Conservation (phyloP, 2,113 vertebrate genomes). For the Stegastes partitus region DNA sequence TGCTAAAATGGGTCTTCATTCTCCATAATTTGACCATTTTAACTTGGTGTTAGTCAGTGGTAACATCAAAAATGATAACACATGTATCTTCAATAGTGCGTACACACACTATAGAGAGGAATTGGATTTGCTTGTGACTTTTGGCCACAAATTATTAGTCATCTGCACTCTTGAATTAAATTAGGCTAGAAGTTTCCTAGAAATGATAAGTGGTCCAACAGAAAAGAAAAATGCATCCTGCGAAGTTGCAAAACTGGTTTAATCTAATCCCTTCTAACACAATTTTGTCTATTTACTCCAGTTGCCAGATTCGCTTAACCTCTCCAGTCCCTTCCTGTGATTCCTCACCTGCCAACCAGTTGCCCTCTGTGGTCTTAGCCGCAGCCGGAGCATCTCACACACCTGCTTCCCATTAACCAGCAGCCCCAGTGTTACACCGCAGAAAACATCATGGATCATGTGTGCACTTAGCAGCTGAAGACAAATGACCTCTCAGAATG, state of each 20-base stretch:
- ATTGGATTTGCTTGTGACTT: too few species aligned
- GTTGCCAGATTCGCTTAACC: slow-evolving; percentile 4
- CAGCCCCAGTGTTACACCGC: background rate
- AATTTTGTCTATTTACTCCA: background rate
- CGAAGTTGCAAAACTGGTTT: background rate
- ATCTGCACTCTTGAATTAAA: too few species aligned
- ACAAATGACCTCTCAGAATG: too few species aligned
- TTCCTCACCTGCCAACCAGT: slow-evolving; percentile 6
- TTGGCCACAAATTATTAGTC: too few species aligned
- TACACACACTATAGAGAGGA: too few species aligned
- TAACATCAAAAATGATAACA: too few species aligned
- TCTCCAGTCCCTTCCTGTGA: background rate
- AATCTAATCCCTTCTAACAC: background rate
- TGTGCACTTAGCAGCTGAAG: too few species aligned
- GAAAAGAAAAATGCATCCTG: background rate
- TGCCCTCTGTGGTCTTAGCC: background rate
- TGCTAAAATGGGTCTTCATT: background rate
- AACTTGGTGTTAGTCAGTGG: too few species aligned
- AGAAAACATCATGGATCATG: too few species aligned
- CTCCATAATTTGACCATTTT: too few species aligned
- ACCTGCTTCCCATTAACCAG: slow-evolving; percentile 13
- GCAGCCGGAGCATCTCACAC: slow-evolving; percentile 3
- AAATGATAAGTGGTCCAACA: background rate
- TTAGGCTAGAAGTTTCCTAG: too few species aligned
- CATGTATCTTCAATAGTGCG: too few species aligned